phyloP scores from a whole-genome alignment of 2,888 invertebrate genomes.

The Trissonchulus sp. region DNA sequence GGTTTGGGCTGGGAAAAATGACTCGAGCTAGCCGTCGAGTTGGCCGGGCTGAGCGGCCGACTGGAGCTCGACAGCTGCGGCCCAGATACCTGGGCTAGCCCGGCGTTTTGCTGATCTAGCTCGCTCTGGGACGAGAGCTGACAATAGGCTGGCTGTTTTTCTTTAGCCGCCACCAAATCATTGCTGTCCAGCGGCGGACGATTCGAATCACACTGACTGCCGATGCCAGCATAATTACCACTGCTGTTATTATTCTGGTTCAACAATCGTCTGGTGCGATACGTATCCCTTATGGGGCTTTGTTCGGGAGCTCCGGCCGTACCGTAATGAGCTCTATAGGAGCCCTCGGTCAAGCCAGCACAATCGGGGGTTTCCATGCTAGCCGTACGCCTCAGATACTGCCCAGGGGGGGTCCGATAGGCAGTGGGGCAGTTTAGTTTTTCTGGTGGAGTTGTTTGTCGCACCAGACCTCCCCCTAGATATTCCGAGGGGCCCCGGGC shows the following conservation, averaged over 20 bases:
- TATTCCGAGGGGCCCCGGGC: background rate
- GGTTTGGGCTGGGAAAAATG: slow-evolving; percentile 39
- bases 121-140: no score
- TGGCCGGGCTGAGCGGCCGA: slow-evolving; percentile 29
- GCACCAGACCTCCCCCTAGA: background rate
- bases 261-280: no score
- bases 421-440: background rate
- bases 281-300: no score
- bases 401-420: background rate
- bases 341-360: background rate
- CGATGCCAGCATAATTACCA: background rate
- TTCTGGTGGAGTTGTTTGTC: background rate
- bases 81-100: background rate
- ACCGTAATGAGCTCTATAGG: background rate
- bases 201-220: background rate
- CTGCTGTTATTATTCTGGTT: no score
- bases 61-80: background rate
- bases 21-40: slow-evolving; percentile 31
- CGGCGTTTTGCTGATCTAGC: background rate
- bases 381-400: no score
- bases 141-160: no score
- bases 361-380: no score
- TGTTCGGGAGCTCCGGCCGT: no score
- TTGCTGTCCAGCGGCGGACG: background rate
- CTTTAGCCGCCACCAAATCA: background rate